phyloP scores from a whole-genome alignment of 64 coral and sea anemone genomes.

The Platygyra sinensis region DNA sequence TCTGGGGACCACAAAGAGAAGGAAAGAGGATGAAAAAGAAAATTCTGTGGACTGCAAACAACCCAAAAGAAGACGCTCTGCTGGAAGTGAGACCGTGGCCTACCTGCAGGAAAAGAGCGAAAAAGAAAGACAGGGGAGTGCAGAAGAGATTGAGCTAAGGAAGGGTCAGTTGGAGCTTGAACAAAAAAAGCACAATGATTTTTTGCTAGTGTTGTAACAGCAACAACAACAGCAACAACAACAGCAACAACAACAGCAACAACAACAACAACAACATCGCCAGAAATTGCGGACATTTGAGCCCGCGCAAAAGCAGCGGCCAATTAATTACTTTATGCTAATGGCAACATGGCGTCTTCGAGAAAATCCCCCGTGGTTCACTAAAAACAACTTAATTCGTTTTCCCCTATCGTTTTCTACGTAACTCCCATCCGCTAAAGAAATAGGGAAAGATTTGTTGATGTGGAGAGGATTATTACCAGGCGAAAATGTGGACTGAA shows the following conservation, averaged over 20 bases:
- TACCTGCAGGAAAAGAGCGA: conserved; percentile 26
- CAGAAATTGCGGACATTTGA: conserved; percentile 13
- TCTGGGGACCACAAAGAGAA: too few relatives aligned
- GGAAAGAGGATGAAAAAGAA: too few relatives aligned
- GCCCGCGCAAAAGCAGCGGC: too few relatives aligned
- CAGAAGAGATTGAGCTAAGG: conserved; percentile 36
- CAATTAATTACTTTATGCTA: too few relatives aligned
- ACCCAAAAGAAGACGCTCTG: conserved; percentile 31
- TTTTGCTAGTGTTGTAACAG: conserved; percentile 30
- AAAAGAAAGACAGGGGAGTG: conserved; percentile 15
- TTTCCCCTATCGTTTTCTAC: conserved; percentile 11
- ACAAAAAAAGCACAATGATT: conserved; percentile 37
- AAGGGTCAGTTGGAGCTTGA: conserved; percentile 35
- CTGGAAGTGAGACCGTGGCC: conserved; percentile 40
- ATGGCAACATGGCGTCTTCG: too few relatives aligned
- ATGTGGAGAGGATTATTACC: too few relatives aligned
- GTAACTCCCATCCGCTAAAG: conserved; percentile 20
- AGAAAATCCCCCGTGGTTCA: too few relatives aligned
- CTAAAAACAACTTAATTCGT: too few relatives aligned
- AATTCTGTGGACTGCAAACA: conserved; percentile 42
- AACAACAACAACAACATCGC: conserved; percentile 24
- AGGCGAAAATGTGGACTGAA: too few relatives aligned
- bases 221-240: conserved; percentile 22
- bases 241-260: not conserved
- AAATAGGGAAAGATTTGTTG: too few relatives aligned